phyloP scores from a whole-genome alignment of 2,888 invertebrate species.

The Xylota segnis region DNA sequence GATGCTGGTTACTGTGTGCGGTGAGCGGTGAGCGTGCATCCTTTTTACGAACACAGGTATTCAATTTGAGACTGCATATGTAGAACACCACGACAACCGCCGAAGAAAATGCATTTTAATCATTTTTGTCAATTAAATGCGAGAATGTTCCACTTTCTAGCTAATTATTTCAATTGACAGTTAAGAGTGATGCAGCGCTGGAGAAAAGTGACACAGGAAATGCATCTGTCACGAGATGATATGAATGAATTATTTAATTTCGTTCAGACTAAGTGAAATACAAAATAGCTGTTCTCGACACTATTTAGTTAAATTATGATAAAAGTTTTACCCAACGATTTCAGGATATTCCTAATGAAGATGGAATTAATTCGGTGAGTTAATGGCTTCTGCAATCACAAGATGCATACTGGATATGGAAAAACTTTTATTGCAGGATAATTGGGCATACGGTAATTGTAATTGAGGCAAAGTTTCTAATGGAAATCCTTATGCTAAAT shows the following conservation, averaged over 20 bases:
- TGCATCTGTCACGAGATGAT: constrained; percentile 11
- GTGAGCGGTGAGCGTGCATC: constrained; percentile 14
- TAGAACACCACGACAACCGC: not conserved
- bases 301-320: constrained; percentile 8
- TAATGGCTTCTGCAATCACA: not conserved
- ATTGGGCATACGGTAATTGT: not conserved
- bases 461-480: not conserved
- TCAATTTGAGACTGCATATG: constrained; percentile 14
- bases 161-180: constrained; percentile 7
- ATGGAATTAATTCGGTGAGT: not conserved
- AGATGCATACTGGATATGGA: not conserved
- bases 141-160: not conserved
- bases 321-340: not conserved
- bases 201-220: constrained; percentile 16
- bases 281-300: not conserved
- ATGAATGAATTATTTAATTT: not conserved
- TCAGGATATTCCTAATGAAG: not conserved
- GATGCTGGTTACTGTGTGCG: too few species aligned
- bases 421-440: not conserved
- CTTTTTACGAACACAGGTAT: constrained; percentile 29
- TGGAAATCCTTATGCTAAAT: not conserved
- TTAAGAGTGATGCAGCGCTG: not conserved
- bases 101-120: constrained; percentile 38
- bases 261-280: not conserved
- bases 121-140: constrained; percentile 13